phyloP scores from a whole-genome alignment of 2,888 invertebrate genomes.

The Micoletzkya japonica region DNA sequence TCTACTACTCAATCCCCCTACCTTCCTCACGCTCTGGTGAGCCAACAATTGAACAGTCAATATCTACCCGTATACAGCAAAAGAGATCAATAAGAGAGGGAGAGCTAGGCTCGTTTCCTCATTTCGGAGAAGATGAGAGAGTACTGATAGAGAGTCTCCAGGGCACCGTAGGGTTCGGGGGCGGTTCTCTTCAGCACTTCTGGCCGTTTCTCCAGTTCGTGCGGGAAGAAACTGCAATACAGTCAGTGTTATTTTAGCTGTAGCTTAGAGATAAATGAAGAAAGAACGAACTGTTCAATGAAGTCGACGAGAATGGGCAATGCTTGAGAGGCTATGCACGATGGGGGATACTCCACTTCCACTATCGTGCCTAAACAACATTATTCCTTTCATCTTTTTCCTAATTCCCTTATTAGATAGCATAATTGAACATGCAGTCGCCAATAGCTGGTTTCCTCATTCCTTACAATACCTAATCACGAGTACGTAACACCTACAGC shows the following conservation, averaged over 20 bases:
- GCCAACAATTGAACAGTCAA: no score
- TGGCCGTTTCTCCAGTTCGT: background rate
- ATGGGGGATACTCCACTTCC: constrained; percentile 22
- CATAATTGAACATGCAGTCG: no score
- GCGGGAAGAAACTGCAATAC: constrained; percentile 16
- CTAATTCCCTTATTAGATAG: background rate
- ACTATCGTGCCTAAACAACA: constrained; percentile 1
- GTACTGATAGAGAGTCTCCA: constrained; percentile 57
- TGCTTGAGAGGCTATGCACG: constrained; percentile 6
- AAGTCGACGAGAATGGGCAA: constrained; percentile 13
- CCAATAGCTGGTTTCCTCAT: no score
- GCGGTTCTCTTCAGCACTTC: constrained; percentile 40
- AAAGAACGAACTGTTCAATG: constrained; percentile 8
- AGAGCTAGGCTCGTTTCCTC: constrained; percentile 33
- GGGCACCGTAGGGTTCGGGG: constrained; percentile 46
- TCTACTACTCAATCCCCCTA: no score
- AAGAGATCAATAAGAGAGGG: background rate
- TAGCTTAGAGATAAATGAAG: background rate
- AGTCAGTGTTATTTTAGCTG: background rate
- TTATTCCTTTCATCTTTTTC: background rate
- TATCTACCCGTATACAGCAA: background rate
- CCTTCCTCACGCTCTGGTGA: no score
- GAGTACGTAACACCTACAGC: background rate
- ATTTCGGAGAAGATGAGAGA: constrained; percentile 39
- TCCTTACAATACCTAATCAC: no score